Base-by-base conservation (phyloP, 2,888 invertebrate species). In the Nebria salina region DNA sequence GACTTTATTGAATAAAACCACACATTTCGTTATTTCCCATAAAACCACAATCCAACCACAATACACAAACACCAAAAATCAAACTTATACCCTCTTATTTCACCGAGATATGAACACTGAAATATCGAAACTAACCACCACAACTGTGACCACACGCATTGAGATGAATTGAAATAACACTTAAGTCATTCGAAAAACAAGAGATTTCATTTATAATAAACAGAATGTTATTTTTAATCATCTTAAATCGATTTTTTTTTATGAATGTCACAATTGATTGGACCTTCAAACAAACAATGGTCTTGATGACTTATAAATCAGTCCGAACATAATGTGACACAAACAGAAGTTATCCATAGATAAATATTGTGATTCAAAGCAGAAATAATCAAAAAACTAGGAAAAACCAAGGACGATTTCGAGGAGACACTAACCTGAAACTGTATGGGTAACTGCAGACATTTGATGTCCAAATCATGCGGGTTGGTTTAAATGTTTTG, bases 361-460 rank as follows among this genome's bases (percentile, higher is more conserved):
- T 1, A 54, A 54, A 70, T 70, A 25, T 70, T 70, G 34, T 70
- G 34, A 4, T 26, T 20, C 26, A 25, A 34, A 13, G 25, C 4
- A 70, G 25, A 70, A 70, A 70, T 26, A 81, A 75, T n/a, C 43
- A 9, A 68, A 34, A 82, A 72, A 75, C 42, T 54, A 73, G 6
- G 68, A 64, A 82, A 82, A 75, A 34, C 64, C 83, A 82, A 83
- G 83, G 83, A 82, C 83, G 82, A 82, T 76, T 77, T 43, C n/a
- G 64, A 77, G 13, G 11, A 65, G 34, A 76, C 82, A 88, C 90
- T 90, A 89, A 90, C 90, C 90, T 90, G 90, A 87, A 85, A 90
- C 88, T 84, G 90, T 88, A 88, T 90, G 90, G 87, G 90, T 90
- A 89, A 90, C 88, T 87, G 90, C 89, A 89, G 90, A 90, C 90